A percentile compares a stretch with the other conserved stretches of the same genome.
These are phyloP conservation scores for Melanocharis versteri DNA, from an alignment of 2,113 vertebrate genomes.

Conservation along the genomic window DNA sequence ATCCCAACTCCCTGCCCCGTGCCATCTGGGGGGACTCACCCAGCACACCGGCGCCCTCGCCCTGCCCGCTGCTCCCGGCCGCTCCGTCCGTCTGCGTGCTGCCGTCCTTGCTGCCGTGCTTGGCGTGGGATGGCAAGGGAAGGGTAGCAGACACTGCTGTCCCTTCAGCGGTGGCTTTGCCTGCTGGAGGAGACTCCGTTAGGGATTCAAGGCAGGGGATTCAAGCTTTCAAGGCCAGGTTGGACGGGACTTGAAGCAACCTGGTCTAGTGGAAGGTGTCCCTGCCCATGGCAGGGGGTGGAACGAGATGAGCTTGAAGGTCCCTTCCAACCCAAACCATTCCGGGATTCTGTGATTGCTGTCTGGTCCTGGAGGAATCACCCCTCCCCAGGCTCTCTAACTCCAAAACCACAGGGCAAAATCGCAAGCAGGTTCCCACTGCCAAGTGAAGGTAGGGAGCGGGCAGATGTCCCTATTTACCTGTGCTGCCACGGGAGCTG, in stretches of 20 bases:
- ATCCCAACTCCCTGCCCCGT: accelerated
- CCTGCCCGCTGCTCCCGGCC: not conserved
- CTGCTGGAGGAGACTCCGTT: slow-evolving; percentile 39
- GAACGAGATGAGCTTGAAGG: not conserved
- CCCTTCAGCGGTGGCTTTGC: slow-evolving; percentile 74
- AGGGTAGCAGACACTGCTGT: not conserved
- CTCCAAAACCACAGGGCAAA: not conserved
- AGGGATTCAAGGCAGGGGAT: not conserved
- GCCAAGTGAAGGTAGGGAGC: accelerated
- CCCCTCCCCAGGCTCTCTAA: not conserved
- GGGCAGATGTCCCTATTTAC: not conserved
- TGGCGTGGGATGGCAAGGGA: slow-evolving; percentile 57
- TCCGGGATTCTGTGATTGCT: not conserved
- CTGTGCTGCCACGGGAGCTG: slow-evolving; percentile 31
- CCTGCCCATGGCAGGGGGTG: not conserved
- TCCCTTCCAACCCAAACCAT: not conserved
- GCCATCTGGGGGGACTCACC: slow-evolving; percentile 39
- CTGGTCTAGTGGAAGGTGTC: not conserved
- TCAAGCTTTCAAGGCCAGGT: not conserved
- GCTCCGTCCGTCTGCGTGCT: slow-evolving; percentile 84
- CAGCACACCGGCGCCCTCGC: not conserved
- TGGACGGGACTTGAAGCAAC: not conserved
- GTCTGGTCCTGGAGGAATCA: not conserved
- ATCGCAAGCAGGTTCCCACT: not conserved
- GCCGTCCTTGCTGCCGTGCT: slow-evolving; percentile 77